Base-by-base conservation (phyloP, 2,797 vertebrate genomes). In the Bovichtus diacanthus region DNA sequence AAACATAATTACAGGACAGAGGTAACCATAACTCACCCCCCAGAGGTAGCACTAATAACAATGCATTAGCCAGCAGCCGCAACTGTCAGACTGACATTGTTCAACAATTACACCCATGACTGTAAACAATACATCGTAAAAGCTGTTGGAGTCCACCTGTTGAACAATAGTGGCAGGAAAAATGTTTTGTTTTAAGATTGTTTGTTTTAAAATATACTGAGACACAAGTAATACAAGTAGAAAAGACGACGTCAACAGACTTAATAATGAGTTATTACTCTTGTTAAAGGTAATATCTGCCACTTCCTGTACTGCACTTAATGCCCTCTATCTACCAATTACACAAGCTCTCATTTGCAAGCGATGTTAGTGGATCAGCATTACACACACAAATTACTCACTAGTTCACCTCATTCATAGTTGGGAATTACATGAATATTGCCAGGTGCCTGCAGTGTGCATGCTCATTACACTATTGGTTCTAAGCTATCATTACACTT, bases 1-100 rank as follows among this genome's bases (percentile, higher is more conserved):
- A 61, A 71, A 50, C 51, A 69, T 90, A 90, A 94, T 94, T 92
- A 93, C 69, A 93, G 89, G 84, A 86, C 75, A 70, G 27, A 58
- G 60, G 65, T 61, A 72, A 55, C 62, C 62, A 67, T 76, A 86
- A 80, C 59, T 88, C 79, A 68, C 34, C 67, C 71, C 44, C 41
- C 46, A 36, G 73, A 71, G 81, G 84, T 82, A 71, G 75, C 41
- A 38, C 55, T 75, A 74, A 74, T 78, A 81, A 76, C 78, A 67
- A 70, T 69, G 53, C n/a, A n/a, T 62, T 56, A 43, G 72, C 47
- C 81, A 50, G 80, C 60, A 74, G 77, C 74, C 23, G 34, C 58
- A 75, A 67, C 68, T 72, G 81, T 76, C 79, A 58, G 34, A 39
- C 74, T 59, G 56, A 75, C 81, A 80, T 41, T 80, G 71, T 89